These are phyloP conservation scores for Bombylius discolor DNA, from an alignment of 2,888 invertebrate species.

Conservation along the genomic window DNA sequence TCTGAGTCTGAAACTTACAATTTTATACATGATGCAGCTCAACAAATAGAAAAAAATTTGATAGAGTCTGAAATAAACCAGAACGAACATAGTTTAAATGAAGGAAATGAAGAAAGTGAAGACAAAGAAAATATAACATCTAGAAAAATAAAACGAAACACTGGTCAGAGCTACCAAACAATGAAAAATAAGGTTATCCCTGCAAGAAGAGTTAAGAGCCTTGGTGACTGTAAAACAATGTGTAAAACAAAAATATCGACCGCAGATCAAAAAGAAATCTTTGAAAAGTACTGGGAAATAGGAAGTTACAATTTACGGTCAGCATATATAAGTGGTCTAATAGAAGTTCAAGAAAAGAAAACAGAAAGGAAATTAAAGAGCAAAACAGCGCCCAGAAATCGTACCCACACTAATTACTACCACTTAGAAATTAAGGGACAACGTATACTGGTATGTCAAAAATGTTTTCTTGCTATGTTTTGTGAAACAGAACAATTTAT, in stretches of 20 bases:
- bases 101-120: not conserved
- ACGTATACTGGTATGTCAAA: slow-evolving; percentile 7
- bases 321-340: not conserved
- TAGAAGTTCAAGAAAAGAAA: not conserved
- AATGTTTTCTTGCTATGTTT: slow-evolving; percentile 8
- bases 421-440: slow-evolving; percentile 6
- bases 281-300: not conserved
- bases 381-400: slow-evolving; percentile 2
- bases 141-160: not conserved
- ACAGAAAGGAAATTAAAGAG: not conserved
- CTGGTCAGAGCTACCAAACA: not conserved
- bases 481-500: slow-evolving; percentile 9
- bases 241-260: not conserved
- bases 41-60: not conserved
- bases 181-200: not conserved
- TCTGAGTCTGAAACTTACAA: not conserved
- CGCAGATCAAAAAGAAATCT: not conserved
- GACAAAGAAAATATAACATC: not conserved
- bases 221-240: not conserved
- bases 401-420: not conserved
- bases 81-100: not conserved
- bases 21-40: not conserved
- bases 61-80: not conserved
- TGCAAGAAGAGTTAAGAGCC: not conserved
- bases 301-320: not conserved